phyloP scores from a whole-genome alignment of 2,888 invertebrate genomes.

The Oscheius sp. region DNA sequence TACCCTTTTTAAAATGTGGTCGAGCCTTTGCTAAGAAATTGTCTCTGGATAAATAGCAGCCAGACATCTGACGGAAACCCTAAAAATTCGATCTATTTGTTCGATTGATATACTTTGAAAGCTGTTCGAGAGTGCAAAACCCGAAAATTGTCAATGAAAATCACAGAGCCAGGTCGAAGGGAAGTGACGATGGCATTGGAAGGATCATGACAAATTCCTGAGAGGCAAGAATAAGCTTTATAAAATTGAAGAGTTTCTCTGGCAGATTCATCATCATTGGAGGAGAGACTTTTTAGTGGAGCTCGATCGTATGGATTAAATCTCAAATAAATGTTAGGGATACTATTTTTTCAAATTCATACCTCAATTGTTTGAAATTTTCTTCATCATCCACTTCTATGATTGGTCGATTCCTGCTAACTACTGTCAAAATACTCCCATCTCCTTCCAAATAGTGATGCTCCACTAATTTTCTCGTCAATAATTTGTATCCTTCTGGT shows the following conservation, averaged over 20 bases:
- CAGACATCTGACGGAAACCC: slow-evolving; percentile 78
- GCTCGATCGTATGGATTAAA: slow-evolving; percentile 83
- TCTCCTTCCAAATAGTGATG: slow-evolving; percentile 61
- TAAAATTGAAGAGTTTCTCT: slow-evolving; percentile 54
- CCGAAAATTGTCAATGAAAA: slow-evolving; percentile 83
- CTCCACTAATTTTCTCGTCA: slow-evolving; percentile 69
- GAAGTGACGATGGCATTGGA: slow-evolving; percentile 50
- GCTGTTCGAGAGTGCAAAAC: slow-evolving; percentile 80
- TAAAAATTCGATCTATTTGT: slow-evolving; percentile 32
- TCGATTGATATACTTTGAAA: slow-evolving; percentile 72
- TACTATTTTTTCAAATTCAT: neutral
- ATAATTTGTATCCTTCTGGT: slow-evolving; percentile 76
- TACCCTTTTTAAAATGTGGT: slow-evolving; percentile 36
- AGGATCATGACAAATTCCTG: slow-evolving; percentile 54
- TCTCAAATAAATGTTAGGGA: slow-evolving; percentile 71
- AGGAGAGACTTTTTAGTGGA: slow-evolving; percentile 72
- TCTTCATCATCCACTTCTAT: slow-evolving; percentile 44
- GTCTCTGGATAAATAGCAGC: slow-evolving; percentile 81
- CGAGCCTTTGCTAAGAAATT: slow-evolving; percentile 69
- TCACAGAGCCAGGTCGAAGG: slow-evolving; percentile 78
- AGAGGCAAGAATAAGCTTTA: slow-evolving; percentile 61
- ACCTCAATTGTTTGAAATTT: slow-evolving; percentile 48
- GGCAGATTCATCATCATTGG: slow-evolving; percentile 32
- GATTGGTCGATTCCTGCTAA: slow-evolving; percentile 38
- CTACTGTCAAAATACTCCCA: slow-evolving; percentile 33